These are phyloP conservation scores for Orientallactaga bullata DNA, from an alignment of 2,113 vertebrate species.

Conservation along the genomic window DNA sequence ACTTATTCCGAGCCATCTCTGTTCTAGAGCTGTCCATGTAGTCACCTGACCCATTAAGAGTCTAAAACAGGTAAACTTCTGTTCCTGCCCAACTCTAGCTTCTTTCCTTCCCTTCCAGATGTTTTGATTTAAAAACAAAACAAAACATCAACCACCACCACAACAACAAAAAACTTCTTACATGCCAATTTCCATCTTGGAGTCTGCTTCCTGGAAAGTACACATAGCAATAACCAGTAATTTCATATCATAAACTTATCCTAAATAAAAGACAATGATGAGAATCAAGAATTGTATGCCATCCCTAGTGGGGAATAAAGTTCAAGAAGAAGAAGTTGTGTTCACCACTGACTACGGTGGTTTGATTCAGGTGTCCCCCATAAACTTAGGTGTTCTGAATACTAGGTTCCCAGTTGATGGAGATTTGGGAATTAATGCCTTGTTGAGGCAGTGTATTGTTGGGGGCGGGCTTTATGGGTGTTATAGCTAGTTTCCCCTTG, in stretches of 20 bases:
- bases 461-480: too few species aligned
- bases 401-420: too few species aligned
- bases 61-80: background rate
- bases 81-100: background rate
- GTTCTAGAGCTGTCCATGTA: background rate
- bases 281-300: constrained; percentile 10
- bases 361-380: too few species aligned
- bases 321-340: background rate
- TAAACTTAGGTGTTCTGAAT: too few species aligned
- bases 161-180: background rate
- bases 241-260: background rate
- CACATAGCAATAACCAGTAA: background rate
- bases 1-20: background rate
- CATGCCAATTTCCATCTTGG: background rate
- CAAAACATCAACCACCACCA: too few species aligned
- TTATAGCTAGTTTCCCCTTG: too few species aligned
- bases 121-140: background rate
- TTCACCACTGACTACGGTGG: background rate
- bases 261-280: background rate
- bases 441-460: too few species aligned
- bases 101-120: background rate
- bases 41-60: background rate
- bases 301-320: background rate
- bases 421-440: too few species aligned
- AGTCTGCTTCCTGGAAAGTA: background rate